phyloP scores from a whole-genome alignment of 2,888 invertebrate species.

The Tetranychus piercei region DNA sequence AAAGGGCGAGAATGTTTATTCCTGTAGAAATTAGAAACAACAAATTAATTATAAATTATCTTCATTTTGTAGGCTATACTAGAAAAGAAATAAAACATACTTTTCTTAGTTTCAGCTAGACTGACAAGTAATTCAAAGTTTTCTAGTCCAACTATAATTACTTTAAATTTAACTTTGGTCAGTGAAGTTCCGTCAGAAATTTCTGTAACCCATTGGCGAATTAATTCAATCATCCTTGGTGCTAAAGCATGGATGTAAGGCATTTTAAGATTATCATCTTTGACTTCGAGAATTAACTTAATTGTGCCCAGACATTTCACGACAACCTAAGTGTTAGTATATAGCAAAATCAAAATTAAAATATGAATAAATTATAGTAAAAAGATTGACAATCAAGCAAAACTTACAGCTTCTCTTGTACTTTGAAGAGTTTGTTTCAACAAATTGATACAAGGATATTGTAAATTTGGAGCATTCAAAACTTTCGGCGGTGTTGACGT shows the following conservation, averaged over 20 bases:
- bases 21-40: constrained; percentile 43
- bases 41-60: constrained; percentile 15
- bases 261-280: constrained; percentile 48
- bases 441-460: constrained; percentile 78
- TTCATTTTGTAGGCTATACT: neutral
- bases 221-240: constrained; percentile 49
- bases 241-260: constrained; percentile 64
- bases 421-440: constrained; percentile 53
- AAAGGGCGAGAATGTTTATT: constrained; percentile 64
- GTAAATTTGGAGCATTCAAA: constrained; percentile 56
- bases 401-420: constrained; percentile 21
- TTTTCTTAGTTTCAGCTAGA: constrained; percentile 52
- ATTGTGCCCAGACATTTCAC: constrained; percentile 60
- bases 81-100: constrained; percentile 35
- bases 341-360: constrained; percentile 31
- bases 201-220: constrained; percentile 44
- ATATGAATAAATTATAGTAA: neutral
- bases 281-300: constrained; percentile 53
- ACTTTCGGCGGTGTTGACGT: constrained; percentile 59
- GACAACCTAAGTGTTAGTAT: constrained; percentile 41
- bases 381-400: too few species aligned
- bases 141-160: constrained; percentile 51
- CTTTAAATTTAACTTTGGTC: constrained; percentile 48
- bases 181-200: constrained; percentile 38
- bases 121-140: constrained; percentile 55